Percentiles rank a stretch among this genome's conserved stretches.
These are phyloP conservation scores for Megaceryle maxima DNA, from an alignment of 2,113 vertebrate species.

Conservation along the genomic window DNA sequence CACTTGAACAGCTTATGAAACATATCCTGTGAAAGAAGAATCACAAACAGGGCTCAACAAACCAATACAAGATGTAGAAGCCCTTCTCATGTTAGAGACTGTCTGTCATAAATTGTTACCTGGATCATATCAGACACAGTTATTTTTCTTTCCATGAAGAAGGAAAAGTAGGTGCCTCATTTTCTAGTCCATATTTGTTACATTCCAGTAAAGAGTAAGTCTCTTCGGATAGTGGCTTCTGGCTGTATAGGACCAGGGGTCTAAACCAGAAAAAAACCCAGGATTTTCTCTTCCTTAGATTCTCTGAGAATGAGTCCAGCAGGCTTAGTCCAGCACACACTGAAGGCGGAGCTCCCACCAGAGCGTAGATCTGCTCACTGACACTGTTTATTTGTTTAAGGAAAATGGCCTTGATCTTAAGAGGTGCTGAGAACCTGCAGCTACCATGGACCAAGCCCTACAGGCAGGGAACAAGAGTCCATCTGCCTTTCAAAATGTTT, in stretches of 20 bases:
- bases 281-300: not conserved
- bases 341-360: not conserved
- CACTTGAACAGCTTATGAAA: not conserved
- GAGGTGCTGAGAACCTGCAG: not conserved
- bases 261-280: constrained; percentile 40
- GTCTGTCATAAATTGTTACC: not conserved
- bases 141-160: constrained; percentile 58
- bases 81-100: constrained; percentile 11
- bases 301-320: not conserved
- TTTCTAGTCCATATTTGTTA: not conserved
- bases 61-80: not conserved
- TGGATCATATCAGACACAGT: constrained; percentile 41
- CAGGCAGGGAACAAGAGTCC: not conserved
- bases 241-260: constrained; percentile 31
- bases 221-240: not conserved
- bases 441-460: not conserved
- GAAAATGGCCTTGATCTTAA: not conserved
- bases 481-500: not conserved
- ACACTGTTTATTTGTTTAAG: not conserved
- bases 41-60: constrained; percentile 27
- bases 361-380: not conserved
- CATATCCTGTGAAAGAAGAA: not conserved
- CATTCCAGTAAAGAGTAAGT: not conserved
- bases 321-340: not conserved
- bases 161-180: constrained; percentile 54